Base-by-base conservation (phyloP, 2,888 invertebrate species). In the Nephrotoma flavescens region DNA sequence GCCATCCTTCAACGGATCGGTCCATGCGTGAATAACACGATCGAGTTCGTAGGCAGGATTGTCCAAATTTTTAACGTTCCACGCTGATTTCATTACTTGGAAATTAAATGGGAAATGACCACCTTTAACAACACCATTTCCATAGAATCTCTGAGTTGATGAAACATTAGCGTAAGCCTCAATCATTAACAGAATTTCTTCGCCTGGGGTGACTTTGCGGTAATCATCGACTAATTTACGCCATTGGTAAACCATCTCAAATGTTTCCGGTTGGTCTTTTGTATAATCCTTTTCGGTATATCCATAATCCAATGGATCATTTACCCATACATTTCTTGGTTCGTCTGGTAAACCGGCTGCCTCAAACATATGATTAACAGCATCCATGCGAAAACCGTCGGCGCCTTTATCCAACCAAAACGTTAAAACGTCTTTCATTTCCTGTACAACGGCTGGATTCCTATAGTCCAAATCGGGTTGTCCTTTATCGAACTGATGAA, bases 331-430 rank as follows among this genome's bases (percentile, higher is more conserved):
- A 45, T 44, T 45, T 0, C 92, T 83, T 0, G 94, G 93, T 86
- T 94, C 93, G 87, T 93, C 92, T 0, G 88, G 89, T 87, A 90
- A 91, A 3, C 89, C 88, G 6, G 7, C 85, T 4, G 44, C 42
- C 88, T 91, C 91, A 42, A 90, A 90, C 3, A 94, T 89, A 89
- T 93, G 93, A 0, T 94, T 94, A 0, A 94, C 92, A 0, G 95
- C 95, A 89, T 95, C 95, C 0, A 96, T 91, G 86, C 96, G 93
- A 90, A 96, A 96, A 0, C 97, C 97, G 88, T 96, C 95, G 0
- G 97, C 94, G 3, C 97, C 97, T 89, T 94, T 94, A 45, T 94
- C 92, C 42, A 97, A 90, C 97, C 97, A 97, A 90, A 95, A 96
- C 87, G 90, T 90, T 89, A 96, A 90, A 12, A 94, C 94, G 9